These are phyloP conservation scores for Argopecten irradians DNA, from an alignment of 1,140 invertebrate species.

Conservation along the genomic window DNA sequence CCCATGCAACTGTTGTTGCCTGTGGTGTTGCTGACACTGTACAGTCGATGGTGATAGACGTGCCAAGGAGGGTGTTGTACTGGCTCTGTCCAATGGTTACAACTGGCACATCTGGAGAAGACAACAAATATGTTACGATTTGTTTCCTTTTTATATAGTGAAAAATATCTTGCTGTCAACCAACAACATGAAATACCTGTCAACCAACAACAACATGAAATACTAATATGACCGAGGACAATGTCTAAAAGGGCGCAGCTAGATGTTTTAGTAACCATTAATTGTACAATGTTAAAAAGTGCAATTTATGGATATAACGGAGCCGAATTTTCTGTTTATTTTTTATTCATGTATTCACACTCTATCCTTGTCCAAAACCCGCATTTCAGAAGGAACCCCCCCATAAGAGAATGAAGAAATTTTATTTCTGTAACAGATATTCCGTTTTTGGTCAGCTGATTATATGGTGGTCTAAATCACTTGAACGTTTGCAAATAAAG, in stretches of 20 bases:
- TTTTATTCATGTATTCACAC: too few species aligned
- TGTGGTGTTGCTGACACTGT: conserved; percentile 31
- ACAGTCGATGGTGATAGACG: conserved; percentile 33
- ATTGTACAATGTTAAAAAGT: too few species aligned
- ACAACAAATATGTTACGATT: neutral
- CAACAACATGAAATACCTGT: neutral
- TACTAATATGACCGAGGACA: neutral
- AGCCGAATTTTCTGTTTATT: too few species aligned
- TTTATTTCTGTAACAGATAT: too few species aligned
- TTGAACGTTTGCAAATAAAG: too few species aligned
- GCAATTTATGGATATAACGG: too few species aligned
- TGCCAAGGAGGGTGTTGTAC: conserved; percentile 26
- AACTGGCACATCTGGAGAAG: conserved; percentile 34
- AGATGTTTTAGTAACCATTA: too few species aligned
- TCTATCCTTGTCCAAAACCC: too few species aligned
- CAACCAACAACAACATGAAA: neutral
- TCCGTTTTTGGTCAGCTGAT: too few species aligned
- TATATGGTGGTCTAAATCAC: too few species aligned
- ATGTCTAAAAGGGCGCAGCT: too few species aligned
- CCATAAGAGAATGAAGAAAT: too few species aligned
- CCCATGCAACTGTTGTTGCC: conserved; percentile 37
- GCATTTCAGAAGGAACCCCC: neutral
- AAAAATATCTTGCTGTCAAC: neutral
- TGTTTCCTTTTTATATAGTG: neutral
- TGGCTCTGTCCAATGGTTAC: conserved; percentile 25